Conservation (phyloP, 2,888 invertebrate genomes). For the Leptothorax acervorum region DNA sequence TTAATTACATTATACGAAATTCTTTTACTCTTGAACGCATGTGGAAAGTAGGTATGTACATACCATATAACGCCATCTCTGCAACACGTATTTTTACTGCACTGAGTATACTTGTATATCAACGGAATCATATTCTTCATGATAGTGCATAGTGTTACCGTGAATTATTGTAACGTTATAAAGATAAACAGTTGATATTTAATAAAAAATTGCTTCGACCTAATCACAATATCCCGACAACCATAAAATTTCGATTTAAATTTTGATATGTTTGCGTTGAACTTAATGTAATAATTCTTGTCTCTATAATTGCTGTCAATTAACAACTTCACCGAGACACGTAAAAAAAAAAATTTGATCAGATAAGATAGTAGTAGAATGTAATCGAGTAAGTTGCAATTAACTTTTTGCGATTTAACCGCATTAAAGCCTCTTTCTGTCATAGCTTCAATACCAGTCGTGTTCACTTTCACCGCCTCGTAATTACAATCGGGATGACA, state of each 20-base stretch:
- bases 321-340: not conserved
- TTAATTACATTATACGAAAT: slow-evolving; percentile 7
- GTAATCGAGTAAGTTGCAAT: not conserved
- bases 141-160: not conserved
- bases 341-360: not conserved
- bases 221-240: not conserved
- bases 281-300: slow-evolving; percentile 4
- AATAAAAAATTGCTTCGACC: not conserved
- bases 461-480: slow-evolving; percentile 50
- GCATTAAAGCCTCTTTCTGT: not conserved
- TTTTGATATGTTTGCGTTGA: not conserved
- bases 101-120: not conserved
- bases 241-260: not conserved
- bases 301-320: not conserved
- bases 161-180: slow-evolving; percentile 40
- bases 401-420: slow-evolving; percentile 1
- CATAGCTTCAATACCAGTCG: slow-evolving; percentile 28
- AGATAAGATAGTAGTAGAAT: not conserved
- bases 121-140: slow-evolving; percentile 4
- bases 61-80: slow-evolving; percentile 36
- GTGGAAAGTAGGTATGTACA: not conserved
- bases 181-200: slow-evolving; percentile 29
- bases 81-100: not conserved
- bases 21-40: slow-evolving; percentile 2
- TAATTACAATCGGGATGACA: slow-evolving; percentile 49